A percentile compares a stretch with the other conserved stretches of the same genome.
Evolutionary conservation across 1,140 invertebrate genomes (phyloP).

Genomic region (Atta colombica): DNA sequence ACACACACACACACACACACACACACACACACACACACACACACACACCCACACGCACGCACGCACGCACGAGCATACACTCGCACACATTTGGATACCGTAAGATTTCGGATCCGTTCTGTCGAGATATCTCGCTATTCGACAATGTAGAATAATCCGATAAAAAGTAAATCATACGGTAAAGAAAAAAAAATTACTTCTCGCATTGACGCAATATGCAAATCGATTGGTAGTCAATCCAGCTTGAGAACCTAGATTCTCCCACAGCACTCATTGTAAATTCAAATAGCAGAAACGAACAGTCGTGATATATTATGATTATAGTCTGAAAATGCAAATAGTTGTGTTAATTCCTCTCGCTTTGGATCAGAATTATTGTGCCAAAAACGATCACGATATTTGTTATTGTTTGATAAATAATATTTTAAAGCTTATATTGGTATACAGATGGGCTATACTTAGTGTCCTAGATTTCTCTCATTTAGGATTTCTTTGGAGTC

Average conservation of each 20-base stretch:
- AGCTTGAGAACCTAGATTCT: background rate
- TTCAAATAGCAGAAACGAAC: slow-evolving; percentile 19
- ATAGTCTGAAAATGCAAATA: background rate
- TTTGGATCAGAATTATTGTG: background rate
- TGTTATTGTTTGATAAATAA: background rate
- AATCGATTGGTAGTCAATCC: slow-evolving; percentile 30
- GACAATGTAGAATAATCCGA: background rate
- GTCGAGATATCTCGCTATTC: slow-evolving; percentile 2
- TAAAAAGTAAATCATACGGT: slow-evolving; percentile 1
- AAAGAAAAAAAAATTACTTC: background rate
- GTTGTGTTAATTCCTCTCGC: background rate
- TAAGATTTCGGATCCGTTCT: slow-evolving; percentile 58
- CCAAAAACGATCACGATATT: background rate
- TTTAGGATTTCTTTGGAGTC: slow-evolving; percentile 12
- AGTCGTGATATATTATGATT: background rate
- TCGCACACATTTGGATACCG: slow-evolving; percentile 56
- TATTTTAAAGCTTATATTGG: background rate
- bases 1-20: no score
- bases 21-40: no score
- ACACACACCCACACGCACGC: no score
- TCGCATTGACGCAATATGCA: slow-evolving; percentile 41
- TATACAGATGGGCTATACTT: background rate
- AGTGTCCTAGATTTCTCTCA: slow-evolving; percentile 24
- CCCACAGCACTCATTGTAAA: slow-evolving; percentile 7
- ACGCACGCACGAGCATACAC: background rate